phyloP scores from a whole-genome alignment of 1,140 invertebrate genomes.

The Calycopis cecrops region DNA sequence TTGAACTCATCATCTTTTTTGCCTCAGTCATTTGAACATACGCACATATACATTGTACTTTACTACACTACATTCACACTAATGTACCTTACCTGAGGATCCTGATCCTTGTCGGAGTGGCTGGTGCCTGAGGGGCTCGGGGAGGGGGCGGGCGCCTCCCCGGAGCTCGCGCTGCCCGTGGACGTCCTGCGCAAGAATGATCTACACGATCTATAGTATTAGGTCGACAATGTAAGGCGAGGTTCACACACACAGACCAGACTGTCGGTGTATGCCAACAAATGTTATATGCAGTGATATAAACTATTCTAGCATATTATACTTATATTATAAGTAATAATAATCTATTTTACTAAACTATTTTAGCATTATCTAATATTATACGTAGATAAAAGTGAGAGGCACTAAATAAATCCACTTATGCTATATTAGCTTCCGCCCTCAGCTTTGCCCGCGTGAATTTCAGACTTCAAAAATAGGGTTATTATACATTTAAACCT shows the following conservation, averaged over 20 bases:
- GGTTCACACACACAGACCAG: constrained; percentile 43
- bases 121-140: constrained; percentile 75
- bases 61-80: no score
- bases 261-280: constrained; percentile 38
- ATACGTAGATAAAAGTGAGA: no score
- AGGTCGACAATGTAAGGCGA: constrained; percentile 55
- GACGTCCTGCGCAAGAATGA: constrained; percentile 69
- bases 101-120: constrained; percentile 75
- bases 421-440: no score
- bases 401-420: no score
- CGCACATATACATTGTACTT: no score
- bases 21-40: no score
- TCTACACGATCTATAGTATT: constrained; percentile 67
- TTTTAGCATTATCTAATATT: no score
- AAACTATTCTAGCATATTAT: neutral
- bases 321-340: neutral
- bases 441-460: no score
- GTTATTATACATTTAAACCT: no score
- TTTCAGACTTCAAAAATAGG: no score
- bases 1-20: no score
- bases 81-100: constrained; percentile 57
- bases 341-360: no score
- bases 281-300: constrained; percentile 35
- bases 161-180: constrained; percentile 61
- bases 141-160: constrained; percentile 65